phyloP scores from a whole-genome alignment of 92 coral and sea anemone genomes.

The Desmophyllum pertusum region DNA sequence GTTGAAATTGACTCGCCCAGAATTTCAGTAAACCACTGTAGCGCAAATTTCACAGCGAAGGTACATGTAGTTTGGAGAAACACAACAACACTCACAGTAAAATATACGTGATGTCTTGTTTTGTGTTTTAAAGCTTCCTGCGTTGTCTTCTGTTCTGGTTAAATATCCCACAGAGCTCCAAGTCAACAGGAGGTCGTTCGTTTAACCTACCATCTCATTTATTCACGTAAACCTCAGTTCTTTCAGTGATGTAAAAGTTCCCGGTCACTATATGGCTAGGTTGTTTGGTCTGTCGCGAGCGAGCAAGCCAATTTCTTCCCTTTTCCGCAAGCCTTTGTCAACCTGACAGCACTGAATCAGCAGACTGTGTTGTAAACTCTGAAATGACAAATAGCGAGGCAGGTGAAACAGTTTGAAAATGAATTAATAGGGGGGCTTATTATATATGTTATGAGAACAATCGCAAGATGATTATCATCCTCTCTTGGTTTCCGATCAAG shows the following conservation, averaged over 20 bases:
- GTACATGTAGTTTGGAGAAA: not conserved
- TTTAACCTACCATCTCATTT: not conserved
- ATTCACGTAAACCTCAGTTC: not conserved
- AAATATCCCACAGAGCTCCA: not conserved
- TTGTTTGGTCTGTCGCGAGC: not conserved
- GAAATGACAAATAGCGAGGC: conserved; percentile 3
- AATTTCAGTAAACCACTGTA: not conserved
- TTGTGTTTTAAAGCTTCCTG: not conserved
- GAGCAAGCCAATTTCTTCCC: not conserved
- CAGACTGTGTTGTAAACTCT: not conserved
- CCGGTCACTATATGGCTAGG: not conserved
- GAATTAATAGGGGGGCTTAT: conserved; percentile 16
- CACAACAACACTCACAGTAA: not conserved
- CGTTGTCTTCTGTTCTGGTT: not conserved
- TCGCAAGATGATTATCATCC: conserved; percentile 23
- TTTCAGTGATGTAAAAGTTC: not conserved
- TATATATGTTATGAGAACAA: not conserved
- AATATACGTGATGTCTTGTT: not conserved
- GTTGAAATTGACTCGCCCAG: not conserved
- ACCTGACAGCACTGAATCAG: not conserved
- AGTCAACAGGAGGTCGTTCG: not conserved
- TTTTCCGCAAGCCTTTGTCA: not conserved
- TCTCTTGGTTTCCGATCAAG: not conserved
- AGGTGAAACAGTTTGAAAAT: conserved; percentile 20
- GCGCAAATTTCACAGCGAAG: not conserved